phyloP scores from a whole-genome alignment of 2,888 invertebrate species.

The Cepaea hortensis region DNA sequence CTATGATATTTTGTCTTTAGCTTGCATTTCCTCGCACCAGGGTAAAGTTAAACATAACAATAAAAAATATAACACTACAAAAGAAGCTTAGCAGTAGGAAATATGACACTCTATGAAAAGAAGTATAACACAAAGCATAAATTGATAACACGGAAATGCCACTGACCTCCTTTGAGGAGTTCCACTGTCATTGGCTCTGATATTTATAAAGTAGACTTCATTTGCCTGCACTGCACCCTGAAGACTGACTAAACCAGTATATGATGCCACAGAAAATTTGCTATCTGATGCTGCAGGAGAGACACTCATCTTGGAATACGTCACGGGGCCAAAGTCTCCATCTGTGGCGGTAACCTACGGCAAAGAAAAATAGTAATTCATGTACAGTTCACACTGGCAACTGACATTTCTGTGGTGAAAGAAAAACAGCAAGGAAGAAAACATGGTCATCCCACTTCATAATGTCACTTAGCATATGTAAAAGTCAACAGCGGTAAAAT shows the following conservation, averaged over 20 bases:
- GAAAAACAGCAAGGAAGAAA: no score
- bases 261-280: conserved; percentile 6
- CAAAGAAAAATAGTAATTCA: neutral
- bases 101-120: no score
- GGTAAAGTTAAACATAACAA: no score
- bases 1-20: no score
- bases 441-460: no score
- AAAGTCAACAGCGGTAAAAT: no score
- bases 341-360: conserved; percentile 43
- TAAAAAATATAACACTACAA: no score
- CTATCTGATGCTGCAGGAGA: neutral
- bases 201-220: conserved; percentile 23
- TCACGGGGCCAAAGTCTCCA: conserved; percentile 15
- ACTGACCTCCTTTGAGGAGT: conserved; percentile 36
- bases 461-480: no score
- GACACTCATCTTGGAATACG: conserved; percentile 5
- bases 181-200: conserved; percentile 42
- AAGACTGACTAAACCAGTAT: conserved; percentile 28
- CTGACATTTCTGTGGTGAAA: neutral
- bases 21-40: no score
- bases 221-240: conserved; percentile 38
- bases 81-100: no score
- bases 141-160: neutral
- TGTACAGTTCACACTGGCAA: neutral
- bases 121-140: no score